Evolutionary conservation across 2,888 invertebrate species (phyloP), one percentile per base, ranked within the genome.

Genomic region (Bimastos eiseni): DNA sequence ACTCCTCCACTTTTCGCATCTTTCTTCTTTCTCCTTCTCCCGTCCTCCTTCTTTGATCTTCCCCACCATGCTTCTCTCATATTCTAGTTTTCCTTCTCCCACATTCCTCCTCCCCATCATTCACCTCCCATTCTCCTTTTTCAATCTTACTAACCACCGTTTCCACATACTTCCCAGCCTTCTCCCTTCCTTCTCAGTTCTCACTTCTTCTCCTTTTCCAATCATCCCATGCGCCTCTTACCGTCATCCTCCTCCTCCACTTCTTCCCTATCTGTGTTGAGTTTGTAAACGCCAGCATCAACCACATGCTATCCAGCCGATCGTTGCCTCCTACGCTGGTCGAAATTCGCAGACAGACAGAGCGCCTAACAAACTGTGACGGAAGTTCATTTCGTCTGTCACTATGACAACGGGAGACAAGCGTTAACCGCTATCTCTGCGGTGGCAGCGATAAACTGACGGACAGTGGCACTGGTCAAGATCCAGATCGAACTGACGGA

Each of bases 311-410:
- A 70, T n/a, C n/a, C 55, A 24, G 30, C 55, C 30, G 55, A 55
- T 2, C 6, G 13, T 13, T 30, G 30, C 30, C 55, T 55, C 24
- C 70, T n/a, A 0, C 13, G 30, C 70, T n/a, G 70, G 13, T 70
- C 70, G n/a, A 30, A 30, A 70, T 70, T 70, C n/a, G 11, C n/a
- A 1, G 55, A 30, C 55, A 30, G 55, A 55, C 55, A 6, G 8
- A 3, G 30, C 24, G 55, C 24, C 30, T 55, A n/a, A 5, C 30
- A 70, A 70, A 30, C 70, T 4, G 70, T n/a, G n/a, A 70, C 8
- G 70, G 70, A n/a, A n/a, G n/a, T 70, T 70, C 70, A 70, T n/a
- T n/a, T 70, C 70, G 30, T 70, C 70, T n/a, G 70, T 70, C n/a
- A n/a, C 70, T n/a, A 70, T 70, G 70, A n/a, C n/a, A 70, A n/a